A percentile compares a stretch with the other conserved stretches of the same genome.
Evolutionary conservation across 2,888 invertebrate species (phyloP).

Genomic region (Caenorhabditis macrosperma): DNA sequence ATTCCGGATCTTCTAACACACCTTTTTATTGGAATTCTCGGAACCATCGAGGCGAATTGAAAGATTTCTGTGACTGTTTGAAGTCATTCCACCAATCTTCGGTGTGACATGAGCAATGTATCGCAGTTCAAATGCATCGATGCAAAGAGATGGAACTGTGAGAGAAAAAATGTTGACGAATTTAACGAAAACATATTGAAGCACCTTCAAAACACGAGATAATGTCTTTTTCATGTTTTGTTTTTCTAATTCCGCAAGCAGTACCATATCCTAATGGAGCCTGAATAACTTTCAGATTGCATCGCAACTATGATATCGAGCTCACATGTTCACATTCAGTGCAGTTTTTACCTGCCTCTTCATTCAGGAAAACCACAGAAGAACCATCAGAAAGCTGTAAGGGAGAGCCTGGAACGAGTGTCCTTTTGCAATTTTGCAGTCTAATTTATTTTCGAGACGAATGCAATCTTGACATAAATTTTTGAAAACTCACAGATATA

Average conservation of each 20-base stretch:
- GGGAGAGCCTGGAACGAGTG: slow-evolving; percentile 70
- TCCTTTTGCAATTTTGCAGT: neutral
- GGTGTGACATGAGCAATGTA: slow-evolving; percentile 6
- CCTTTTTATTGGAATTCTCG: no score
- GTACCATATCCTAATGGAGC: slow-evolving; percentile 57
- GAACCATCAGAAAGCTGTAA: slow-evolving; percentile 63
- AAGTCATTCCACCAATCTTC: no score
- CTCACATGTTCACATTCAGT: slow-evolving; percentile 69
- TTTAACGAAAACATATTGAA: slow-evolving; percentile 2
- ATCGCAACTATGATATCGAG: slow-evolving; percentile 19
- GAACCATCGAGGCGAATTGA: no score
- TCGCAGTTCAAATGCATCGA: slow-evolving; percentile 63
- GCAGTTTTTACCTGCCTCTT: slow-evolving; percentile 73
- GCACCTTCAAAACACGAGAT: slow-evolving; percentile 67
- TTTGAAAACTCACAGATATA: slow-evolving; percentile 75
- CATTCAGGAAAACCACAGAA: slow-evolving; percentile 71
- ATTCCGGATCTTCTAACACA: no score
- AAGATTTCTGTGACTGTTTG: no score
- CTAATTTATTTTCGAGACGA: no score
- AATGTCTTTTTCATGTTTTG: slow-evolving; percentile 65
- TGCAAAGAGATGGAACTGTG: slow-evolving; percentile 65
- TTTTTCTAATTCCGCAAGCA: slow-evolving; percentile 75
- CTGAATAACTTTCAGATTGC: slow-evolving; percentile 28
- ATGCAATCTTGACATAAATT: no score
- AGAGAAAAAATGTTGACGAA: slow-evolving; percentile 19